Percentiles rank a stretch among this genome's conserved stretches.
These are phyloP conservation scores for Phyllotreta cruciferae DNA, from an alignment of 2,888 invertebrate genomes.

Conservation along the genomic window DNA sequence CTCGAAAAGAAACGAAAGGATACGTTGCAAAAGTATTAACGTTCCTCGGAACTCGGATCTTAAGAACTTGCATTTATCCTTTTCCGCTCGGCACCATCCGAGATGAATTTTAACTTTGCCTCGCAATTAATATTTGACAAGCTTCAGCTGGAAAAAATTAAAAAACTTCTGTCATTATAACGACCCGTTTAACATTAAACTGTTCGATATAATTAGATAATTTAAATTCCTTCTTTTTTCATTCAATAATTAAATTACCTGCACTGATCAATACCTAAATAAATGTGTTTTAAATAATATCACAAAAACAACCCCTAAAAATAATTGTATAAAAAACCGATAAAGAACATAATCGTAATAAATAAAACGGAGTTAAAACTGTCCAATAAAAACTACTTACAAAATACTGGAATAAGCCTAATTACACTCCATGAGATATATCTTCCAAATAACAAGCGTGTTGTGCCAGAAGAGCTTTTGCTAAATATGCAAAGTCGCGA, in stretches of 20 bases:
- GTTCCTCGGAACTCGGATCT: constrained; percentile 10
- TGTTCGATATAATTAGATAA: constrained; percentile 12
- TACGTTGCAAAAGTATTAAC: constrained; percentile 23
- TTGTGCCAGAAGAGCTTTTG: constrained; percentile 12
- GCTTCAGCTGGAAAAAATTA: constrained; percentile 1
- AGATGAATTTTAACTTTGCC: constrained; percentile 18
- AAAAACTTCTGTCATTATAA: constrained; percentile 17
- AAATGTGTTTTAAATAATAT: too few relatives aligned
- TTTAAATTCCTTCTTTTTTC: neutral
- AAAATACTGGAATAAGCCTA: neutral
- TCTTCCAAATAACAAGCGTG: constrained; percentile 28
- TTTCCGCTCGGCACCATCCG: constrained; percentile 5
- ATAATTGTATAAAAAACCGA: too few relatives aligned
- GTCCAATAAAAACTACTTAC: too few relatives aligned
- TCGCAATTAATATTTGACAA: constrained; percentile 17
- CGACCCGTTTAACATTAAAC: constrained; percentile 8
- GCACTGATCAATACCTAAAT: too few relatives aligned
- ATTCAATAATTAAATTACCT: neutral
- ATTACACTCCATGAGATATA: constrained; percentile 7
- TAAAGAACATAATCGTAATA: too few relatives aligned
- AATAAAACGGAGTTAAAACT: too few relatives aligned
- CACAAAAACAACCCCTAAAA: too few relatives aligned
- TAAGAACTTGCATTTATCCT: constrained; percentile 19
- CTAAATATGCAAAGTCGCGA: constrained; percentile 34
- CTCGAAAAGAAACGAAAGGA: constrained; percentile 12